phyloP scores from a whole-genome alignment of 2,797 vertebrate species.

The Lepus townsendii region DNA sequence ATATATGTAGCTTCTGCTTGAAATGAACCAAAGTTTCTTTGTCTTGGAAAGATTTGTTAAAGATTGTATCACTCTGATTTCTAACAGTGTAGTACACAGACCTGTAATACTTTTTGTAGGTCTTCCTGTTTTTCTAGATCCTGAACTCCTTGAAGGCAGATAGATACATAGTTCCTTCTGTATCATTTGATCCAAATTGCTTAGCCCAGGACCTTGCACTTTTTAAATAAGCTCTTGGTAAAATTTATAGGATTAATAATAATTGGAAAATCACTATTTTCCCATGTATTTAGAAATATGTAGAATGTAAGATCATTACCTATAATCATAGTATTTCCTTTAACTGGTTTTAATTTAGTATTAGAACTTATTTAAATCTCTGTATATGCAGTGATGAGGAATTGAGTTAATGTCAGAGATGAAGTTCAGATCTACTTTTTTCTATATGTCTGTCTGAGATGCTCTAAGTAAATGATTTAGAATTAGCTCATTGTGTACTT shows the following conservation, averaged over 20 bases:
- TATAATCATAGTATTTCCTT: not conserved
- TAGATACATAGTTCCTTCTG: not conserved
- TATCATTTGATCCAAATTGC: not conserved
- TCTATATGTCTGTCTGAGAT: not conserved
- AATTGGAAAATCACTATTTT: not conserved
- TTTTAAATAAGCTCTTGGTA: not conserved
- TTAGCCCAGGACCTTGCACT: not conserved
- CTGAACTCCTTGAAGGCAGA: not conserved
- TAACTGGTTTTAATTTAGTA: slow-evolving; percentile 16
- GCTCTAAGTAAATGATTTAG: not conserved
- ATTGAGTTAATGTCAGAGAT: slow-evolving; percentile 36
- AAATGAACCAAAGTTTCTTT: not conserved
- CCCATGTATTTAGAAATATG: not conserved
- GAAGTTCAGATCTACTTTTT: not conserved
- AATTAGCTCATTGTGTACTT: slow-evolving; percentile 7
- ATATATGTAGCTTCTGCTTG: not conserved
- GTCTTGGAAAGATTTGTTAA: not conserved
- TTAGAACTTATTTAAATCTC: slow-evolving; percentile 19
- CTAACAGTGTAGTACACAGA: not conserved
- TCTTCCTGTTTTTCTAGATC: not conserved
- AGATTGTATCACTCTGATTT: not conserved
- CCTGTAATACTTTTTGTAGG: not conserved
- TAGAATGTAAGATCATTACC: not conserved
- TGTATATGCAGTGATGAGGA: not conserved
- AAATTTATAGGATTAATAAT: slow-evolving; percentile 18